A percentile compares a stretch with the other conserved stretches of the same genome.
Conservation (phyloP, 2,888 invertebrate genomes). For the Calameuta filiformis region DNA sequence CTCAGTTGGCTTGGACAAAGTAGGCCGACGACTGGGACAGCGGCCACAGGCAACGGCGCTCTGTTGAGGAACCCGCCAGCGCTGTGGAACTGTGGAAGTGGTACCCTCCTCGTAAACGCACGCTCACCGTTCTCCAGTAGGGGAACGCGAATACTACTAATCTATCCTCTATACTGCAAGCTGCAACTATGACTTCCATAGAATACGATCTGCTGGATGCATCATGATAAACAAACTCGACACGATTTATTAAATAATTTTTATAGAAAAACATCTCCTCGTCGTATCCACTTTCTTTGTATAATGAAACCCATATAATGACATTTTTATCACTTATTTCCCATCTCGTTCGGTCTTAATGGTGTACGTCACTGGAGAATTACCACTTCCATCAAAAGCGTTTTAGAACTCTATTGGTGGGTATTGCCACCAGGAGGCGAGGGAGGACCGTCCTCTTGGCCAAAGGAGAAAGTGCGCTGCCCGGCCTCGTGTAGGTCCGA, state of each 20-base stretch:
- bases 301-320: background rate
- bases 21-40: conserved; percentile 66
- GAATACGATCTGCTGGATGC: background rate
- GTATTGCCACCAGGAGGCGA: background rate
- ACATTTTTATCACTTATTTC: background rate
- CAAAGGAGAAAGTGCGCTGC: background rate
- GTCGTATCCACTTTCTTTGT: background rate
- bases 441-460: background rate
- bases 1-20: conserved; percentile 62
- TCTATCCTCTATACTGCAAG: background rate
- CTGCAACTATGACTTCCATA: background rate
- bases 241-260: background rate
- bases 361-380: background rate
- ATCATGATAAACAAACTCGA: background rate
- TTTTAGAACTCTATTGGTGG: background rate
- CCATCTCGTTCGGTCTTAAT: background rate
- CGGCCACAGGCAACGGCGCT: conserved; percentile 60
- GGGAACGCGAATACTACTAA: conserved; percentile 31
- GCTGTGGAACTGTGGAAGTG: conserved; percentile 21
- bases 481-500: background rate
- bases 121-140: conserved; percentile 50
- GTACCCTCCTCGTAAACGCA: conserved; percentile 22
- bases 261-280: background rate
- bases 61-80: conserved; percentile 39
- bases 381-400: background rate